A percentile compares a stretch with the other conserved stretches of the same genome.
These are phyloP conservation scores for Coptotermes formosanus DNA, from an alignment of 1,140 invertebrate genomes.

Conservation along the genomic window DNA sequence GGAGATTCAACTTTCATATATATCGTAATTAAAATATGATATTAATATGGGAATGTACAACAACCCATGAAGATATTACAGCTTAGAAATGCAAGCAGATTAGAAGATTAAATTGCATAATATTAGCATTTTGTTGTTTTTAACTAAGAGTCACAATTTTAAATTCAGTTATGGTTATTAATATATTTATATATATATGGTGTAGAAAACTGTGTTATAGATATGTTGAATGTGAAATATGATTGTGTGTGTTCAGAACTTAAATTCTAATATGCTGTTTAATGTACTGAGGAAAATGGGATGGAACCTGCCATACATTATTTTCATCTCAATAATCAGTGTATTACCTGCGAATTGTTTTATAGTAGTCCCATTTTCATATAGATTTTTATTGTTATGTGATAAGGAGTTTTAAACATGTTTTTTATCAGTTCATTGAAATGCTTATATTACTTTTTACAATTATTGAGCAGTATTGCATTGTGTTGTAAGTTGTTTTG, in stretches of 20 bases:
- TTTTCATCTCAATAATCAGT: background rate
- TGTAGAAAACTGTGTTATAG: background rate
- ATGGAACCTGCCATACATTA: background rate
- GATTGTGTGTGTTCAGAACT: background rate
- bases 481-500: slow-evolving; percentile 1
- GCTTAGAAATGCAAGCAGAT: background rate
- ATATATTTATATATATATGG: background rate
- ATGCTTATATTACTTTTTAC: background rate
- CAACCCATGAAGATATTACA: background rate
- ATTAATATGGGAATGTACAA: background rate
- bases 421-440: background rate
- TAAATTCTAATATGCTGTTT: background rate
- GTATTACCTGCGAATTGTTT: background rate
- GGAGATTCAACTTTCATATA: background rate
- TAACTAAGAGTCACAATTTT: background rate
- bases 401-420: background rate
- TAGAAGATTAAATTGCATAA: background rate
- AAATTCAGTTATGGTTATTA: background rate
- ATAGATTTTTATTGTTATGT: background rate
- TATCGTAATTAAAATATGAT: background rate
- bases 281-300: background rate
- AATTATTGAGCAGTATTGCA: background rate
- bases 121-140: background rate
- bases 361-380: background rate
- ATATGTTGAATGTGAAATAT: background rate